These are phyloP conservation scores for Eutrigla gurnardus DNA, from an alignment of 2,797 vertebrate species.

Conservation along the genomic window DNA sequence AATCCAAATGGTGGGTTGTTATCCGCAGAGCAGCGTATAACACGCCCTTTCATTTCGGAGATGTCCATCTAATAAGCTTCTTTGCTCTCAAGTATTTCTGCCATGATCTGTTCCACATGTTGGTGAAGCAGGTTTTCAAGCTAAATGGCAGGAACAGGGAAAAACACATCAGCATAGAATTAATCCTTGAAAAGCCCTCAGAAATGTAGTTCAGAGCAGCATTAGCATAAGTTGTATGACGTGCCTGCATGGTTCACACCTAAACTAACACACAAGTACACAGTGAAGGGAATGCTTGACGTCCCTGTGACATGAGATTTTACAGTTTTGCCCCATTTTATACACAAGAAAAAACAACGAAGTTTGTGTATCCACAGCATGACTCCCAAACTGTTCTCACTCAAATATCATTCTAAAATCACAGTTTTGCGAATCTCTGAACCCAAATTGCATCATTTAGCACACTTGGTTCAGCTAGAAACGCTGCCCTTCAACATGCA, in stretches of 20 bases:
- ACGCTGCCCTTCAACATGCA: too few relatives aligned
- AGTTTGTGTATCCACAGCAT: too few relatives aligned
- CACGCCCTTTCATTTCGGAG: slow-evolving; percentile 47
- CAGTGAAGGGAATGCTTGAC: not conserved
- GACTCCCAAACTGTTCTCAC: too few relatives aligned
- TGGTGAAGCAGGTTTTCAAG: slow-evolving; percentile 33
- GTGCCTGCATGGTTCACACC: not conserved
- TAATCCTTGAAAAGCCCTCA: slow-evolving; percentile 34
- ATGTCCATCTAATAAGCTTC: slow-evolving; percentile 43
- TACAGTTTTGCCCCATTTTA: too few relatives aligned
- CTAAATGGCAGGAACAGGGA: not conserved
- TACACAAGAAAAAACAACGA: too few relatives aligned
- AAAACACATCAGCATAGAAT: slow-evolving; percentile 11
- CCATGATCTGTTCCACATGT: slow-evolving; percentile 60
- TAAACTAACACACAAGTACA: not conserved
- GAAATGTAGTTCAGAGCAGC: slow-evolving; percentile 29
- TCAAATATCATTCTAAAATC: too few relatives aligned
- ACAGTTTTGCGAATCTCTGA: too few relatives aligned
- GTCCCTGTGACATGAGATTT: not conserved
- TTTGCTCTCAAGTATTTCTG: slow-evolving; percentile 40
- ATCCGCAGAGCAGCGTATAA: slow-evolving; percentile 29
- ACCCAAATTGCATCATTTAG: too few relatives aligned
- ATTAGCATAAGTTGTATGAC: slow-evolving; percentile 11
- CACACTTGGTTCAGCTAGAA: too few relatives aligned
- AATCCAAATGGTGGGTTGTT: slow-evolving; percentile 48